These are phyloP conservation scores for Cheirogaleus medius DNA, from an alignment of 2,113 vertebrate species.

Conservation along the genomic window DNA sequence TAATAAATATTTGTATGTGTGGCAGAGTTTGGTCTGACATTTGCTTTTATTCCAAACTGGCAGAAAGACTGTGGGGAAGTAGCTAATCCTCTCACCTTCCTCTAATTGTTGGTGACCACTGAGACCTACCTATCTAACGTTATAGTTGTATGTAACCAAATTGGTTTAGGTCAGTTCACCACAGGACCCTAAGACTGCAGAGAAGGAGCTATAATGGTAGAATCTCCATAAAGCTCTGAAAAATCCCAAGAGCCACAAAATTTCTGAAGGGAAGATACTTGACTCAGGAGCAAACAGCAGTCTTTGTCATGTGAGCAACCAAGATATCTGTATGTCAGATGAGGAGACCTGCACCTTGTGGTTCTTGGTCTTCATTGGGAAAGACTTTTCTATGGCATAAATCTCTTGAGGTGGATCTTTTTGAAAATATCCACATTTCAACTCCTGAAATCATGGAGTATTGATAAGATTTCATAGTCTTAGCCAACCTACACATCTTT, in stretches of 20 bases:
- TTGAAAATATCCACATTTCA: conserved; percentile 1
- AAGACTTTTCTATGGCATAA: neutral
- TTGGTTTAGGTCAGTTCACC: neutral
- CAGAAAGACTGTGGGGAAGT: neutral
- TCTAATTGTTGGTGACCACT: neutral
- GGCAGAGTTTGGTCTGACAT: neutral
- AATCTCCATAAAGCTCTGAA: neutral
- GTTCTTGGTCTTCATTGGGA: neutral
- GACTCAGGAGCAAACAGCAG: neutral
- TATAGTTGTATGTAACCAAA: neutral
- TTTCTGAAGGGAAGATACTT: neutral
- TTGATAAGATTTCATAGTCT: neutral
- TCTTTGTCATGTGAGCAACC: neutral
- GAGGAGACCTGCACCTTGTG: neutral
- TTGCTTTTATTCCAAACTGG: conserved; percentile 38
- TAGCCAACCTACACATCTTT: conserved; percentile 7
- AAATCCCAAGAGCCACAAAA: neutral
- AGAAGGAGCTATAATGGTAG: neutral
- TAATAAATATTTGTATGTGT: conserved; percentile 16
- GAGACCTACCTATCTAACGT: neutral
- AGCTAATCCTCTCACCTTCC: neutral
- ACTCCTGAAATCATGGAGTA: neutral
- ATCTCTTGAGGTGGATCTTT: neutral
- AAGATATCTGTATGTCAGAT: neutral
- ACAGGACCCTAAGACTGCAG: neutral